Conservation (phyloP, 2,113 vertebrate genomes). For the Gallinago undulata region DNA sequence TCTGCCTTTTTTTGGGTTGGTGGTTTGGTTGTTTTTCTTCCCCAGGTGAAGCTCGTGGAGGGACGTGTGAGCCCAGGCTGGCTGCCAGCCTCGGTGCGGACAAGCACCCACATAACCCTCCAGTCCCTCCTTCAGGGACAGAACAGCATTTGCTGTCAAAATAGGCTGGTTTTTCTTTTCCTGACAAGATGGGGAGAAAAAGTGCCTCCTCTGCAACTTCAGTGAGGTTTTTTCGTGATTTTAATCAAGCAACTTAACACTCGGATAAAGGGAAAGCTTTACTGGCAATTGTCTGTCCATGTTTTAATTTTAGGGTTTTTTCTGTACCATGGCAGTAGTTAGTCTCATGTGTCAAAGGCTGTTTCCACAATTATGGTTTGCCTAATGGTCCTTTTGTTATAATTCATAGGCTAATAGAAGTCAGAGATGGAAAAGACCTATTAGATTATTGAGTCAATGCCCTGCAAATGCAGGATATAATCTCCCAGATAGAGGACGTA, state of each 20-base stretch:
- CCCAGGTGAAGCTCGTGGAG: neutral
- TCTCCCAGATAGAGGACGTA: constrained; percentile 41
- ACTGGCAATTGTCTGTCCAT: neutral
- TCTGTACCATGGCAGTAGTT: constrained; percentile 22
- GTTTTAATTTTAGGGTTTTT: constrained; percentile 44
- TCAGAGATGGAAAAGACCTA: constrained; percentile 68
- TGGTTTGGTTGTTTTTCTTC: too few species aligned
- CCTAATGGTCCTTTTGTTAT: constrained; percentile 71
- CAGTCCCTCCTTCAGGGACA: neutral
- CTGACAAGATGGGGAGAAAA: neutral
- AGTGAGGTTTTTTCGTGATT: neutral
- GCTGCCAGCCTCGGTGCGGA: neutral
- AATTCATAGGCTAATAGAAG: constrained; percentile 71
- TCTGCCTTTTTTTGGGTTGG: neutral
- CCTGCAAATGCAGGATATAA: constrained; percentile 58
- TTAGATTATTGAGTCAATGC: constrained; percentile 65
- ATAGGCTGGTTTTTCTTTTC: neutral
- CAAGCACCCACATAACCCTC: neutral
- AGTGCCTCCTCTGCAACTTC: neutral
- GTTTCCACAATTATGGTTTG: constrained; percentile 68
- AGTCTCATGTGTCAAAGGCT: constrained; percentile 60
- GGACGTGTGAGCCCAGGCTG: neutral
- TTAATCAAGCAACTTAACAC: neutral
- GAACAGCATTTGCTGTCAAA: neutral
- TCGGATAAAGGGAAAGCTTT: constrained; percentile 8